Percentiles rank a stretch among this genome's conserved stretches.
Evolutionary conservation across 2,888 invertebrate genomes (phyloP).

Genomic region (Lepidocyrtoides sp.): DNA sequence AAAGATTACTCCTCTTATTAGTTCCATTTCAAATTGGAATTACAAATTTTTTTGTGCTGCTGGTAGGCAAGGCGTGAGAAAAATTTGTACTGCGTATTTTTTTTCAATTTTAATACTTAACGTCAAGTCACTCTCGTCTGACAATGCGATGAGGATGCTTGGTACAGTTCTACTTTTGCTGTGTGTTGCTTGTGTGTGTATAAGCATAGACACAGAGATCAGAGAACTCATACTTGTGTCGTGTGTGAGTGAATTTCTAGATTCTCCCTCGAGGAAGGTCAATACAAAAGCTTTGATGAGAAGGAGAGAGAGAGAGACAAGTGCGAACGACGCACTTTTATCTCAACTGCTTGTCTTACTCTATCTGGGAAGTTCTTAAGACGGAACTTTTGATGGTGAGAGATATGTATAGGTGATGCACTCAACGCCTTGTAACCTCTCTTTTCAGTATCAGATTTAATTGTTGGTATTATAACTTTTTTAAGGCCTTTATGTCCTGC

Average conservation of each 20-base stretch:
- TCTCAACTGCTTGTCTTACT: neutral
- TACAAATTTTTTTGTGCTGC: neutral
- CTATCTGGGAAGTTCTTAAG: no score
- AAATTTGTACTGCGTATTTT: conserved; percentile 45
- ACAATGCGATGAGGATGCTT: neutral
- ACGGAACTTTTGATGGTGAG: conserved; percentile 23
- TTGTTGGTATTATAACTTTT: conserved; percentile 23
- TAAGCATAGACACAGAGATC: no score
- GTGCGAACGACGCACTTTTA: neutral
- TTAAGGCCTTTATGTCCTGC: neutral
- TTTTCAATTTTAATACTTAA: neutral
- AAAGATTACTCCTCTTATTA: neutral
- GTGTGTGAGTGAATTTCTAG: neutral
- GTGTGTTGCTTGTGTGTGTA: no score
- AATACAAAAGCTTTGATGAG: no score
- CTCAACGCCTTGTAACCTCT: conserved; percentile 49
- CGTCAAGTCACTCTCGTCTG: neutral
- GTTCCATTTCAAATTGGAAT: neutral
- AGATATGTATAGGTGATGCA: neutral
- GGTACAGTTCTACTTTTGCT: no score
- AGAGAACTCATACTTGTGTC: neutral
- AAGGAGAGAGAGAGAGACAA: neutral
- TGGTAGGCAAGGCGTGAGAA: conserved; percentile 77
- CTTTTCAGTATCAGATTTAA: neutral
- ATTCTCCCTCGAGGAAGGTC: conserved; percentile 75